These are phyloP conservation scores for Trachops cirrhosus DNA, from an alignment of 2,797 vertebrate genomes.

Conservation along the genomic window DNA sequence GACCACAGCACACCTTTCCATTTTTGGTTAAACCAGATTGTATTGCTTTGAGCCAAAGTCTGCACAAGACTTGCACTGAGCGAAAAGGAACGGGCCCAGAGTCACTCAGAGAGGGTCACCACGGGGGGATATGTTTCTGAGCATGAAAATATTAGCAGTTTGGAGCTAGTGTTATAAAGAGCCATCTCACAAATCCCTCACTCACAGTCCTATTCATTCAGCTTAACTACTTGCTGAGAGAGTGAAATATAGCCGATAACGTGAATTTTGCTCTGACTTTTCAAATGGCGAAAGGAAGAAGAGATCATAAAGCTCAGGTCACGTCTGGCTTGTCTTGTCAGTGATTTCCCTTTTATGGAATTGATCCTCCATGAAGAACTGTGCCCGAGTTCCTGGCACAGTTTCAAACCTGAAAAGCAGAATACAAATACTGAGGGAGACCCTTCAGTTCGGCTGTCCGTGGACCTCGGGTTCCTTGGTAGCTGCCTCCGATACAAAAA, in stretches of 20 bases:
- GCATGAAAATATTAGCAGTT: neutral
- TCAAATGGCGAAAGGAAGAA: neutral
- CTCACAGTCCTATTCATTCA: neutral
- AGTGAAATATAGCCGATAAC: neutral
- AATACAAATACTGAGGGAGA: neutral
- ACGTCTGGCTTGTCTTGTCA: neutral
- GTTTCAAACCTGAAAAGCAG: neutral
- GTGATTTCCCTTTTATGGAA: neutral
- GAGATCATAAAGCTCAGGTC: neutral
- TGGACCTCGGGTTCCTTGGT: neutral
- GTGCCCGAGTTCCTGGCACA: neutral
- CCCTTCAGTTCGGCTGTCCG: accelerated
- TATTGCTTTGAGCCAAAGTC: neutral
- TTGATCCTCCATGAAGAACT: neutral
- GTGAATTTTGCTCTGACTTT: neutral
- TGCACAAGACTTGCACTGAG: neutral
- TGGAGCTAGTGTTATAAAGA: neutral
- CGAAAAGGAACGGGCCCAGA: neutral
- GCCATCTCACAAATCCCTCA: neutral
- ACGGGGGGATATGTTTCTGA: neutral
- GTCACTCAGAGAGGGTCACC: neutral
- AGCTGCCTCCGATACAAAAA: neutral
- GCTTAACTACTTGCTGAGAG: neutral
- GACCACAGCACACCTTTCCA: too few relatives aligned
- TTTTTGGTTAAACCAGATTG: neutral